These are phyloP conservation scores for Leptopilina syphax DNA, from an alignment of 2,888 invertebrate species.

Conservation along the genomic window DNA sequence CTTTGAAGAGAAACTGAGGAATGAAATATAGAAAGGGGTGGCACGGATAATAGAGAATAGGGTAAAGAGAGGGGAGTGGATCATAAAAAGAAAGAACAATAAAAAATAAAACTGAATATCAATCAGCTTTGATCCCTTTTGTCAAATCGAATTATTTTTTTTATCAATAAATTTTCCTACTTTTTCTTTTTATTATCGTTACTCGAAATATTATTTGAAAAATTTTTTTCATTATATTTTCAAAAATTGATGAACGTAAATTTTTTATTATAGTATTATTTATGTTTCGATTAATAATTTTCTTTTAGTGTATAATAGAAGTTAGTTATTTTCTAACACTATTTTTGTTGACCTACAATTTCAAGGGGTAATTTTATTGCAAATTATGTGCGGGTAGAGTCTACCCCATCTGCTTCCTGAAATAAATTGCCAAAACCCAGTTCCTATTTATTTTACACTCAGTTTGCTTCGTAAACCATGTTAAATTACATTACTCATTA, in stretches of 20 bases:
- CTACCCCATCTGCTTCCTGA: not conserved
- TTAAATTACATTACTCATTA: constrained; percentile 11
- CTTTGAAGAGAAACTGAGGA: constrained; percentile 24
- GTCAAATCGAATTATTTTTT: not conserved
- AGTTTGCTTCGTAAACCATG: not conserved
- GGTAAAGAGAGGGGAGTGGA: not conserved
- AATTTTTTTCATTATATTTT: too few species aligned
- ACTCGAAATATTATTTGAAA: not conserved
- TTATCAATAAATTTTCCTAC: not conserved
- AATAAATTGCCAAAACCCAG: not conserved
- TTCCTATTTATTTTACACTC: constrained; percentile 9
- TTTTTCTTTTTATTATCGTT: too few species aligned
- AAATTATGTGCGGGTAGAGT: not conserved
- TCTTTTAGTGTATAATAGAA: too few species aligned
- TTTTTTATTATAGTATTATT: too few species aligned
- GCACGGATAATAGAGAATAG: not conserved
- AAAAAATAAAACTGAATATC: constrained; percentile 21
- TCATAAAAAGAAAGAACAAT: constrained; percentile 8
- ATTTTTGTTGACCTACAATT: not conserved
- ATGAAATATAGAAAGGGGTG: not conserved
- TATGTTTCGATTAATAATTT: too few species aligned
- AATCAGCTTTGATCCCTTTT: constrained; percentile 2
- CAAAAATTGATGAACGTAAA: too few species aligned
- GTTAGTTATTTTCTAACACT: too few species aligned
- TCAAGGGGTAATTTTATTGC: not conserved